Evolutionary conservation across 2,797 vertebrate genomes (phyloP).

Genomic region (Knipowitschia caucasica): DNA sequence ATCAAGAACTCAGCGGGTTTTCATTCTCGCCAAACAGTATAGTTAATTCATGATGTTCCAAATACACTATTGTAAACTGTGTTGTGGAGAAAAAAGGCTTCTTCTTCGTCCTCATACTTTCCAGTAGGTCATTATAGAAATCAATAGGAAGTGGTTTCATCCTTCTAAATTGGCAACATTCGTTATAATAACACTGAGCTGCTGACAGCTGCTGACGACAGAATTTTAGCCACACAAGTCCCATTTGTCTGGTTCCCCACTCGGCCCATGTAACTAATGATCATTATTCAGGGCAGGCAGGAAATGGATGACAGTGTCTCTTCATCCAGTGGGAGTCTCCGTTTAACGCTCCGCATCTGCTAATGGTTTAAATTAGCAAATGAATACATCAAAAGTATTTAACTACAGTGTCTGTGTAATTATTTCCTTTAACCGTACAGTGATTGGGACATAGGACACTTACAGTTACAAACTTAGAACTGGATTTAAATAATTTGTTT

Average conservation of each 20-base stretch:
- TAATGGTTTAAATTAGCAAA: conserved; percentile 36
- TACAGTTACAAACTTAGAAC: neutral
- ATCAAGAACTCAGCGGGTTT: too few relatives aligned
- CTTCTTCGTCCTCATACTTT: conserved; percentile 38
- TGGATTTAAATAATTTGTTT: too few relatives aligned
- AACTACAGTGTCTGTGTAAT: conserved; percentile 42
- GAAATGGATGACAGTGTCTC: conserved; percentile 33
- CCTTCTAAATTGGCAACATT: conserved; percentile 61
- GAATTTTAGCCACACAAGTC: conserved; percentile 41
- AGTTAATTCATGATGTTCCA: conserved; percentile 6
- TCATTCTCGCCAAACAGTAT: too few relatives aligned
- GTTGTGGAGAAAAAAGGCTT: conserved; percentile 11
- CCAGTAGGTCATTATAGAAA: conserved; percentile 39
- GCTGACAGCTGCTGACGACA: conserved; percentile 49
- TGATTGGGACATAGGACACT: neutral
- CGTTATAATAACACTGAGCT: conserved; percentile 58
- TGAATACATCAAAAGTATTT: conserved; percentile 39
- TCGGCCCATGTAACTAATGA: conserved; percentile 55
- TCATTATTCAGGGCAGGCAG: conserved; percentile 39
- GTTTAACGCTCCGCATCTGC: conserved; percentile 18
- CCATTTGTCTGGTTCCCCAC: conserved; percentile 47
- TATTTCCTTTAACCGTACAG: conserved; percentile 38
- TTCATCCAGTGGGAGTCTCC: conserved; percentile 1
- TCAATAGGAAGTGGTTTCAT: conserved; percentile 44
- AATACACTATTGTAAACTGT: neutral